These are phyloP conservation scores for Sympetrum striolatum DNA, from an alignment of 2,888 invertebrate species.

Conservation along the genomic window DNA sequence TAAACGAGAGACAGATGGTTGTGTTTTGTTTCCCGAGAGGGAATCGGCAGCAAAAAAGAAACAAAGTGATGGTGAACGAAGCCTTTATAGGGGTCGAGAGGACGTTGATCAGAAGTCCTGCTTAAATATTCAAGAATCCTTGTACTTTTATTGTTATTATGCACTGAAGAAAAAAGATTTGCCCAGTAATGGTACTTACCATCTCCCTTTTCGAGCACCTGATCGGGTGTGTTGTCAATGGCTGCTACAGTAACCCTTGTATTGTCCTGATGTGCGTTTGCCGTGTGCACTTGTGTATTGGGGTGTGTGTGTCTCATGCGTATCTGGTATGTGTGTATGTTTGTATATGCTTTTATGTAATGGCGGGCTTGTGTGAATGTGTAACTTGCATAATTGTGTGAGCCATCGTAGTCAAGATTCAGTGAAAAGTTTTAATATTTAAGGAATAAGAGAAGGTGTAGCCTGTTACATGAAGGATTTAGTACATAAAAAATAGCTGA, in stretches of 20 bases:
- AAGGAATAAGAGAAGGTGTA: conserved; percentile 14
- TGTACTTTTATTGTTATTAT: conserved; percentile 35
- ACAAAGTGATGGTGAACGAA: not conserved
- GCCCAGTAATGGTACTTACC: conserved; percentile 1
- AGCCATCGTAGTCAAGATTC: conserved; percentile 38
- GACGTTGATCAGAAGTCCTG: conserved; percentile 18
- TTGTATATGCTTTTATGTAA: conserved; percentile 43
- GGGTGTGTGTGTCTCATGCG: not conserved
- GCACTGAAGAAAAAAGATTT: conserved; percentile 27
- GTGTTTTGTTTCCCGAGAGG: conserved; percentile 12
- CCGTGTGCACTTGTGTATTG: conserved; percentile 28
- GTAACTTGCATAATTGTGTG: conserved; percentile 33
- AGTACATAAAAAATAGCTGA: conserved; percentile 42
- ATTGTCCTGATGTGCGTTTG: conserved; percentile 28
- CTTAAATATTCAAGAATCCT: conserved; percentile 32
- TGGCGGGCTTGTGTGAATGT: conserved; percentile 41
- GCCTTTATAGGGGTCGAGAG: not conserved
- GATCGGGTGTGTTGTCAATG: conserved; percentile 36
- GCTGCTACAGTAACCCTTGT: conserved; percentile 36
- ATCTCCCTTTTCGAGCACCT: not conserved
- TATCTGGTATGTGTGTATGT: conserved; percentile 25
- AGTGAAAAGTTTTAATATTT: conserved; percentile 39
- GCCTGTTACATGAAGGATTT: conserved; percentile 18
- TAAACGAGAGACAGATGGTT: conserved; percentile 9
- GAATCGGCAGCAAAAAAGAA: not conserved